Conservation (phyloP, 2,888 invertebrate genomes). For the Isotomurus palustris region DNA sequence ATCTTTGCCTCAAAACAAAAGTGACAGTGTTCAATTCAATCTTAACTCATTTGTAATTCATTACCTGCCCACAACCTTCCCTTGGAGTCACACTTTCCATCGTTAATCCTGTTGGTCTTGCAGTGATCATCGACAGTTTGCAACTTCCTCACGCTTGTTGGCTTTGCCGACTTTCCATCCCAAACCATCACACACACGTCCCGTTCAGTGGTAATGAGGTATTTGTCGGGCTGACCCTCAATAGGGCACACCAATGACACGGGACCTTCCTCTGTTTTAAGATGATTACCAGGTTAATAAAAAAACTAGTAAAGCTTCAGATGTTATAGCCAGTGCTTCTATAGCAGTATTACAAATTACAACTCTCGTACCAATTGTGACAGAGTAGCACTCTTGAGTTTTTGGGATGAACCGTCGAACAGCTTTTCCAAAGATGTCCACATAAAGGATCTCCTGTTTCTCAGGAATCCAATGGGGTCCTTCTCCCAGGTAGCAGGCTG, state of each 20-base stretch:
- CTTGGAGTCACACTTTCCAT: slow-evolving; percentile 69
- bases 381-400: slow-evolving; percentile 34
- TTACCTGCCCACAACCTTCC: slow-evolving; percentile 70
- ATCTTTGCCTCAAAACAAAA: too few relatives aligned
- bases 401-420: slow-evolving; percentile 38
- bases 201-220: slow-evolving; percentile 61
- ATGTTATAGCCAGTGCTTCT: too few relatives aligned
- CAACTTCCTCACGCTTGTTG: slow-evolving; percentile 52
- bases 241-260: slow-evolving; percentile 64
- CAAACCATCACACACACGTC: slow-evolving; percentile 61
- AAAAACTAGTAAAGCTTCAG: too few relatives aligned
- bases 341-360: too few relatives aligned
- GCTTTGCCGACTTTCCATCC: slow-evolving; percentile 55
- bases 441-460: slow-evolving; percentile 39
- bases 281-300: too few relatives aligned
- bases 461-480: slow-evolving; percentile 42
- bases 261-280: slow-evolving; percentile 32
- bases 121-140: slow-evolving; percentile 57
- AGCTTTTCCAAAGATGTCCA: slow-evolving; percentile 42
- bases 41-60: too few relatives aligned
- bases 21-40: background rate
- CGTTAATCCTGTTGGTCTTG: slow-evolving; percentile 64
- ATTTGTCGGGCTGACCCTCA: slow-evolving; percentile 58
- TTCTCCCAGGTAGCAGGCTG: slow-evolving; percentile 35
- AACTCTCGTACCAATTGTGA: slow-evolving; percentile 33